Evolutionary conservation across 2,888 invertebrate genomes (phyloP), one percentile per base, ranked within the genome.

Genomic region (Bhutanitis thaidina): DNA sequence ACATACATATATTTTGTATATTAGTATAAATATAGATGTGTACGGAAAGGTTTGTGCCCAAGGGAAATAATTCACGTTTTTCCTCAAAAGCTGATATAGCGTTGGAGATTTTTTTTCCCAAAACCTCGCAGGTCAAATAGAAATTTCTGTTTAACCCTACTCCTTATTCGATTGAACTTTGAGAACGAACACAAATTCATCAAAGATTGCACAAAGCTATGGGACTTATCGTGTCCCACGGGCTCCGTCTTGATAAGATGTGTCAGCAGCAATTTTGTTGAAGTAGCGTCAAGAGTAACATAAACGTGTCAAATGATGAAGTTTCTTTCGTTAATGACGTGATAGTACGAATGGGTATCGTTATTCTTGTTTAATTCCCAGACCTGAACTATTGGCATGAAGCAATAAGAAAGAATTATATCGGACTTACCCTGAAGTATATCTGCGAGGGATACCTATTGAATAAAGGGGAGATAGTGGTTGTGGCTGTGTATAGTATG

Each of bases 221-320:
- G 14, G 32, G 32, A 34, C 15, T 13, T 44, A 12, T 36, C 20
- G 15, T 13, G 44, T 44, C 44, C 44, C 27, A 12, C 2, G 35
- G 27, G 44, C 14, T 5, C 3, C 27, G 13, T 44, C 25, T 25
- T 10, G 44, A 35, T 36, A 25, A 14, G 44, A 35, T 34, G 20
- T 25, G 44, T 36, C 36, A 25, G 34, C 13, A 43, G 34, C 34
- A 43, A 43, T 43, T 16, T 34, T 34, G 20, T 13, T 43, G 12
- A 43, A 43, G 25, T 12, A 34, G 43, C 25, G 43, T 32, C 12
- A 37, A 37, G 9, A 37, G 10, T 4, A 16, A 8, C 1, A 9
- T 20, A n/a, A n/a, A n/a, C n/a, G n/a, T n/a, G n/a, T n/a, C n/a
- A n/a, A n/a, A n/a, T n/a, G n/a, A n/a, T n/a, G n/a, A n/a, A n/a